Conservation (phyloP, 2,888 invertebrate genomes). For the Acrobasis suavella region DNA sequence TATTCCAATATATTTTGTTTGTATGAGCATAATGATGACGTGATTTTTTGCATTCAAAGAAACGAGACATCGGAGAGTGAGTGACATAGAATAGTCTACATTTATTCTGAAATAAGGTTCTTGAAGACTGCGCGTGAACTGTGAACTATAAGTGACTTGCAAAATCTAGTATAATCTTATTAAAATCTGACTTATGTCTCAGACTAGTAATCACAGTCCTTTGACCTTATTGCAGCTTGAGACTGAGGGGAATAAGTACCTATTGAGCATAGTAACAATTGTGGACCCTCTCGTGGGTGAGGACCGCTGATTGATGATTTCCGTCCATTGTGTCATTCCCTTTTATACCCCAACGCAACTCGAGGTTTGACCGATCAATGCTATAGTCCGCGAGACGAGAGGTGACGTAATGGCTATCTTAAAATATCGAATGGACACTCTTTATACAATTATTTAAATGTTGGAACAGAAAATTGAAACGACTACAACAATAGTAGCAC, state of each 20-base stretch:
- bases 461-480: neutral
- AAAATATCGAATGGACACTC: conserved; percentile 35
- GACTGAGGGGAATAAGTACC: conserved; percentile 47
- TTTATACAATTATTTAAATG: neutral
- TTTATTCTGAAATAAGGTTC: no score
- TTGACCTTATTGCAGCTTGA: conserved; percentile 40
- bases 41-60: no score
- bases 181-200: neutral
- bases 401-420: conserved; percentile 43
- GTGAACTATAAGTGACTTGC: no score
- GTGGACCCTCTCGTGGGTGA: conserved; percentile 60
- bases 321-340: conserved; percentile 72
- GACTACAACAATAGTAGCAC: neutral
- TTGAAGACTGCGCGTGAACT: no score
- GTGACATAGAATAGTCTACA: no score
- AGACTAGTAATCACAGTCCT: conserved; percentile 15
- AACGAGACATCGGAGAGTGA: no score
- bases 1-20: no score
- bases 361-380: conserved; percentile 47
- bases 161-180: no score
- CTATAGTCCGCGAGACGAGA: conserved; percentile 28
- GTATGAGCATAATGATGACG: no score
- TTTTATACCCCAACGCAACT: conserved; percentile 49
- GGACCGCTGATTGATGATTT: conserved; percentile 68
- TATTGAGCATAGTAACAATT: conserved; percentile 44